Evolutionary conservation across 2,113 vertebrate species (phyloP), one percentile per base, ranked within the genome.

Genomic region (Paedocypris sp.): DNA sequence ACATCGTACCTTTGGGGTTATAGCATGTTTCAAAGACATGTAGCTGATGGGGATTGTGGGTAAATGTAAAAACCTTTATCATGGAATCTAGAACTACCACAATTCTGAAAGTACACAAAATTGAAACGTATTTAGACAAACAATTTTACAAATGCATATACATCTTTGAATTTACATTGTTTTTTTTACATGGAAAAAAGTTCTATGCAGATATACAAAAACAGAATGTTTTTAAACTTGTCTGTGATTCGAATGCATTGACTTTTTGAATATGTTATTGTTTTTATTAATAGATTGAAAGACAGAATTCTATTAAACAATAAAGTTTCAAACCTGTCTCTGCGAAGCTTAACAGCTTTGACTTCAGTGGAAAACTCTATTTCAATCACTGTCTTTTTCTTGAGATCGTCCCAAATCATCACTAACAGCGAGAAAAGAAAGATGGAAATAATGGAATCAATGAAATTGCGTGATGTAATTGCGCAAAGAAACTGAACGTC

Each of bases 41-140:
- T 72, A 99, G 48, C 79, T 98, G 95, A 73, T 99, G 95, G 29
- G 95, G 95, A 64, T 99, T 99, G 77, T 99, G 95, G 28, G 95
- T 99, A 70, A 98, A 99, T 0, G 95, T 99, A 75, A 99, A 99
- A 56, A 99, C 95, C 80, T 98, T 99, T 65, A 99, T 98, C 95
- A 99, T 98, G 0, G 95, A 99, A 69, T 99, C 95, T 81, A 99
- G 73, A 57, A 98, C 93, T 12, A 96, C 95, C 69, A 99, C 95
- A 57, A 99, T 97, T 77, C 95, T 99, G 78, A 56, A 32, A 62
- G 48, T 4, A 71, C 19, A 62, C 0, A 5, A 33, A 41, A 48
- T 1, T 49, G 9, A 25, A 18, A 41, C 20, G 4, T 29, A 15
- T 23, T 22, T 39, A 3, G 15, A 1, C 32, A 3, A 15, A n/a